Base-by-base conservation (phyloP, 2,797 vertebrate species). In the Clangula hyemalis region DNA sequence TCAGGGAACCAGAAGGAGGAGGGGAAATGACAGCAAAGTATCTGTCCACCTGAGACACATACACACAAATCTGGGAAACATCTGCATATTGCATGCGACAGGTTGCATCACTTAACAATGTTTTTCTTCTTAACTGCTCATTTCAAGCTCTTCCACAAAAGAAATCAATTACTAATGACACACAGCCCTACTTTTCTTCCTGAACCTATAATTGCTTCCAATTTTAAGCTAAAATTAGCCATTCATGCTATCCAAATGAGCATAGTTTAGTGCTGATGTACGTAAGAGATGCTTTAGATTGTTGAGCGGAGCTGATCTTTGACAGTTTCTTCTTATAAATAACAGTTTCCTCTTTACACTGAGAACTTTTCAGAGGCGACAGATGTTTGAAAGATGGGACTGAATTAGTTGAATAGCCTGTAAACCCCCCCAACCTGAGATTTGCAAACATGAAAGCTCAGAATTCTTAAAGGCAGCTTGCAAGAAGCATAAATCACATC, bases 181-280 rank as follows among this genome's bases (percentile, higher is more conserved):
- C 89, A 97, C 95, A 96, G 94, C 72, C 93, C 91, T 92, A 89
- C 90, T 96, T 96, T 95, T 96, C 93, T 95, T 96, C 96, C 96
- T 96, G 93, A 97, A 97, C 90, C 94, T 94, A 39, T 97, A 97
- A 97, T 97, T 97, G 95, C 96, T 96, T 95, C 95, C 96, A 96
- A 97, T 97, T 97, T 95, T 90, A 93, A 92, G 92, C 96, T 97
- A 97, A 97, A 98, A 97, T 97, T 98, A 97, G 97, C 95, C 94
- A 89, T 97, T 96, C 87, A 93, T 94, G 94, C 89, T 97, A 95
- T 93, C 95, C 96, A 97, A 98, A 97, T 94, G 96, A 97, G 94
- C 96, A 96, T 95, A 96, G 95, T 95, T 97, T 96, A 95, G 88
- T 85, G 90, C 74, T 94, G 95, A 96, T 94, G 94, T 92, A 92